A percentile compares a stretch with the other conserved stretches of the same genome.
Conservation (phyloP, 2,113 vertebrate genomes). For the Hippocampus guttulatus region DNA sequence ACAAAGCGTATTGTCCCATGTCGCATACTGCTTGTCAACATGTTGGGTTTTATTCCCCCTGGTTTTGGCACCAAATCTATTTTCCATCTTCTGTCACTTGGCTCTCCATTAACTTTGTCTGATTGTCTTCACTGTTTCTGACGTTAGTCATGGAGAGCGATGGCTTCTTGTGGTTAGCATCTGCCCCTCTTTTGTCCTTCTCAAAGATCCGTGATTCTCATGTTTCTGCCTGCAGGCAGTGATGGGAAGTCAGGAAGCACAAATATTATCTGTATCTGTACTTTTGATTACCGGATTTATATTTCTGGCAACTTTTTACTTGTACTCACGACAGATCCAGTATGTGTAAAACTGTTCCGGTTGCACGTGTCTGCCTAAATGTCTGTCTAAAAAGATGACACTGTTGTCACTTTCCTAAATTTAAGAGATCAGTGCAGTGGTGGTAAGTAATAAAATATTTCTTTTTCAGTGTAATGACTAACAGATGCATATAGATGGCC, state of each 20-base stretch:
- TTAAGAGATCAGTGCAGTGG: too few species aligned
- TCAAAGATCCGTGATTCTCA: slow-evolving; percentile 11
- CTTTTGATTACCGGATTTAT: neutral
- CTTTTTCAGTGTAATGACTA: too few species aligned
- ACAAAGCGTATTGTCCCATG: slow-evolving; percentile 9
- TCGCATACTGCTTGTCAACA: slow-evolving; percentile 2
- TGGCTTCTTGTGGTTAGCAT: slow-evolving; percentile 37
- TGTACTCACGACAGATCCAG: too few species aligned
- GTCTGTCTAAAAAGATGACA: too few species aligned
- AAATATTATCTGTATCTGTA: neutral
- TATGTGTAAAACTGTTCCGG: too few species aligned
- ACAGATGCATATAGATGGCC: too few species aligned
- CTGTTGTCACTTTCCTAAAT: too few species aligned
- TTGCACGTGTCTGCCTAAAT: too few species aligned
- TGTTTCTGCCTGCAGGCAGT: neutral
- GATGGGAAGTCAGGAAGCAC: neutral
- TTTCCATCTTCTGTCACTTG: slow-evolving; percentile 17
- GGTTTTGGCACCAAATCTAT: neutral
- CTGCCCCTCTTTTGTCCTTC: slow-evolving; percentile 25
- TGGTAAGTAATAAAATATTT: too few species aligned
- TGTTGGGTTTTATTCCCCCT: neutral
- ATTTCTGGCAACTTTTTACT: neutral
- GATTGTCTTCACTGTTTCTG: slow-evolving; percentile 49
- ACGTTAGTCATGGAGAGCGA: slow-evolving; percentile 52
- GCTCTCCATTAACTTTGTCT: slow-evolving; percentile 49